Base-by-base conservation (phyloP, 2,797 vertebrate species). In the Danio jaintianensis region DNA sequence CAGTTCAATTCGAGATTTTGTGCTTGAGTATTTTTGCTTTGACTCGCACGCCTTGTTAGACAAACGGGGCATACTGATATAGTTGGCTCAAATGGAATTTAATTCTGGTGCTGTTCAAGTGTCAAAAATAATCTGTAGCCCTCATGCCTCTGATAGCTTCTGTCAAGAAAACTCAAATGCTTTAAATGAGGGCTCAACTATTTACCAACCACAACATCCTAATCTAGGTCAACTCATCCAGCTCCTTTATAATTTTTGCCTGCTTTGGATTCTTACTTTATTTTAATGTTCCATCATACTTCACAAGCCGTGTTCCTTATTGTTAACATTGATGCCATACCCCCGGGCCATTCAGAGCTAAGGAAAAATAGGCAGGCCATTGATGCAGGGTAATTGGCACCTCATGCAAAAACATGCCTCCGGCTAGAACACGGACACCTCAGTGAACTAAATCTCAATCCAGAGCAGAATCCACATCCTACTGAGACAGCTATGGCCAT, bases 401-500 rank as follows among this genome's bases (percentile, higher is more conserved):
- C 63, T 48, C 84, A 86, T 89, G 83, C 83, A 88, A 88, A 85
- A 90, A 87, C 87, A 89, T 4, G 83, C 89, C 88, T 81, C 84
- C 82, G 88, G 88, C 87, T 81, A 87, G 86, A 90, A 89, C 88
- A 84, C 82, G 84, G 86, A 87, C 89, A 90, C 89, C 71, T 82
- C 42, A 15, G 52, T 22, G 52, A 71, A 90, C 89, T 89, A 91
- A 81, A 89, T 91, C 89, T 91, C 86, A 89, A 88, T 89, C 86
- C 76, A 87, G 83, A 87, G 85, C 87, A 83, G 90, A 88, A 85
- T 87, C 89, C 92, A 90, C 84, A 48, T 88, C 88, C 90, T 88
- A 86, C 87, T 84, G 62, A 59, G 67, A 86, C 83, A 84, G 78
- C 74, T 88, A 76, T 84, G 86, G 87, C 88, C 84, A 68, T 40